phyloP scores from a whole-genome alignment of 2,888 invertebrate genomes.

The Volucella zonaria region DNA sequence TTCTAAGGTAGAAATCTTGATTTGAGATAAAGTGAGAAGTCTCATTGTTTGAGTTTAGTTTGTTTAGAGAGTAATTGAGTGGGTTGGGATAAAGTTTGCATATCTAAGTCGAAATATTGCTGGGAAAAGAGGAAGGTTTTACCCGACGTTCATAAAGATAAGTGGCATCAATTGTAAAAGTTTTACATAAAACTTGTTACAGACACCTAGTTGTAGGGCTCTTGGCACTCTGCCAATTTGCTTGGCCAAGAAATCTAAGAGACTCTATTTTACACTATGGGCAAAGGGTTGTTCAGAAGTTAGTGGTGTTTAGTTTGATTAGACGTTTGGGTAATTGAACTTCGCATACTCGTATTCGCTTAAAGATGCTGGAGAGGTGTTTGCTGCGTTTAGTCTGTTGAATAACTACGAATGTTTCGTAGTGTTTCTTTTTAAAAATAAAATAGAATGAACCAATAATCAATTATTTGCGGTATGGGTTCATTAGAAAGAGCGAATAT shows the following conservation, averaged over 20 bases:
- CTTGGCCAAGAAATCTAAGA: neutral
- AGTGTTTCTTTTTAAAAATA: too few species aligned
- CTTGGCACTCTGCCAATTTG: neutral
- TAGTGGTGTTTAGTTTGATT: neutral
- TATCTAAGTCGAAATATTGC: slow-evolving; percentile 5
- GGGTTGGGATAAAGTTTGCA: slow-evolving; percentile 27
- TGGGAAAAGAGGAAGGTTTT: slow-evolving; percentile 7
- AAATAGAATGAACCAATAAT: too few species aligned
- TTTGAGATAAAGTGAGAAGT: slow-evolving; percentile 37
- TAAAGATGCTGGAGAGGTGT: too few species aligned
- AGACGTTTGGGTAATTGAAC: too few species aligned
- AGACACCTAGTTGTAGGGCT: neutral
- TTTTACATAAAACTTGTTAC: neutral
- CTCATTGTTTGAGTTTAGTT: slow-evolving; percentile 35
- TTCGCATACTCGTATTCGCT: too few species aligned
- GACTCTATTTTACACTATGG: neutral
- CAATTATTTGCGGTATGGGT: too few species aligned
- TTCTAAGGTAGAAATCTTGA: slow-evolving; percentile 48
- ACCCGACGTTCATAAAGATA: slow-evolving; percentile 21
- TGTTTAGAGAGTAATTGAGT: neutral
- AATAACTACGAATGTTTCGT: too few species aligned
- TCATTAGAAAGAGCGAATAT: too few species aligned
- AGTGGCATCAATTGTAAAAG: slow-evolving; percentile 14
- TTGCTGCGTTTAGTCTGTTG: too few species aligned
- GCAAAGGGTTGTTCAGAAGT: neutral